A percentile compares a stretch with the other conserved stretches of the same genome.
Conservation (phyloP, 2,888 invertebrate genomes). For the Ophioninae sp. region DNA sequence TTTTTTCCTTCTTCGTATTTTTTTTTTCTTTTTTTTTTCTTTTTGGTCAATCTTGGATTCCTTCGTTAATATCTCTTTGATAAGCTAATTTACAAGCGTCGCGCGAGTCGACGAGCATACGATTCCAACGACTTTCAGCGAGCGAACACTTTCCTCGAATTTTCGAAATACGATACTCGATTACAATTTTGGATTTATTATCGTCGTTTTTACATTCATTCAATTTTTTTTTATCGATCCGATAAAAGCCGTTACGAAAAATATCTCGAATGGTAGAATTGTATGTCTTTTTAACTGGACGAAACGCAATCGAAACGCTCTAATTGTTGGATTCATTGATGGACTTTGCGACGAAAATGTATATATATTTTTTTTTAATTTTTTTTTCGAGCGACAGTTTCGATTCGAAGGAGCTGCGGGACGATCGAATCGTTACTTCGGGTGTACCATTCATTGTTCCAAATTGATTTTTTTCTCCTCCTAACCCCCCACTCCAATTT, state of each 20-base stretch:
- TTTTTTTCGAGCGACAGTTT: slow-evolving; percentile 2
- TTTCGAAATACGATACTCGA: slow-evolving; percentile 55
- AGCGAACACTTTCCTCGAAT: slow-evolving; percentile 52
- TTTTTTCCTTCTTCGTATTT: slow-evolving; percentile 7
- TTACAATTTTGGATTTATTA: slow-evolving; percentile 22
- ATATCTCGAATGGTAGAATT: background rate
- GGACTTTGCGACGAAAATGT: background rate
- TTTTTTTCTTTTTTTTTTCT: slow-evolving; percentile 27
- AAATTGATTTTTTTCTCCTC: background rate
- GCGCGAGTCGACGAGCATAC: slow-evolving; percentile 46
- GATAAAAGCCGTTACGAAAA: background rate
- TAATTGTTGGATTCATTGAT: slow-evolving; percentile 14
- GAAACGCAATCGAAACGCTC: background rate
- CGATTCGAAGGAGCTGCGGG: slow-evolving; percentile 39
- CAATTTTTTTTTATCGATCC: background rate
- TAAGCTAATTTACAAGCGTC: slow-evolving; percentile 50
- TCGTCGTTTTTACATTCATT: background rate
- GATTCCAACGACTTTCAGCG: slow-evolving; percentile 39
- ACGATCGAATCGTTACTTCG: slow-evolving; percentile 48
- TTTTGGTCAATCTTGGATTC: background rate
- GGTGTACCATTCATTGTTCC: slow-evolving; percentile 27
- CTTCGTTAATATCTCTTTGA: background rate
- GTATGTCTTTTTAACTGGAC: background rate
- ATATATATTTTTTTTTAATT: background rate
- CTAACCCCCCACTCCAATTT: no score